Evolutionary conservation across 2,888 invertebrate genomes (phyloP).

Genomic region (Rhingia campestris): DNA sequence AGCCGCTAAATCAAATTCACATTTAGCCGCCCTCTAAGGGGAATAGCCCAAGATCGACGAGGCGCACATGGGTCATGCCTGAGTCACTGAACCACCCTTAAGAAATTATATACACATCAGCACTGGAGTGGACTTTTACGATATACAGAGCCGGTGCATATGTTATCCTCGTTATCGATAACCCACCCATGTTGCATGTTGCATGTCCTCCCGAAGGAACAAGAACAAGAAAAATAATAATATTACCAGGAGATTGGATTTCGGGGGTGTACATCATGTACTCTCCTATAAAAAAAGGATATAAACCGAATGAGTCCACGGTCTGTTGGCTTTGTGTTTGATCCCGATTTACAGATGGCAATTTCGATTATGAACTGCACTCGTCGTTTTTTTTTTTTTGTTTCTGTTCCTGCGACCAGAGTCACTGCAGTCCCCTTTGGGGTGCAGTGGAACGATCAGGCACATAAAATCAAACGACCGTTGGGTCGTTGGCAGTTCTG

Average conservation of each 20-base stretch:
- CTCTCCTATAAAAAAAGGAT: constrained; percentile 53
- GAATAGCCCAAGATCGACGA: constrained; percentile 9
- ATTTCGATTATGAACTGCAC: constrained; percentile 59
- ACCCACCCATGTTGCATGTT: not conserved
- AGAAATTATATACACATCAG: not conserved
- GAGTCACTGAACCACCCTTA: constrained; percentile 25
- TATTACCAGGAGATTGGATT: constrained; percentile 59
- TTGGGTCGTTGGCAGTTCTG: constrained; percentile 3
- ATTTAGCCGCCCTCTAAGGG: constrained; percentile 36
- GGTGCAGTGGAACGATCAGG: constrained; percentile 30
- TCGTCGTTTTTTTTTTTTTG: not conserved
- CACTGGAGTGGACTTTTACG: not conserved
- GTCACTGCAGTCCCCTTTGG: constrained; percentile 36
- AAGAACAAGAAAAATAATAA: not conserved
- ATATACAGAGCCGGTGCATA: not conserved
- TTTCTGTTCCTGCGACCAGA: constrained; percentile 1
- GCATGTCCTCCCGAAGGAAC: not conserved
- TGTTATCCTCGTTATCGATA: constrained; percentile 9
- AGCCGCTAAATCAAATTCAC: constrained; percentile 23
- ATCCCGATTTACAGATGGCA: constrained; percentile 53
- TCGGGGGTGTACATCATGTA: constrained; percentile 50
- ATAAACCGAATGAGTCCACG: constrained; percentile 46
- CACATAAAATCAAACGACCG: constrained; percentile 59
- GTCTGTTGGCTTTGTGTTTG: constrained; percentile 47
- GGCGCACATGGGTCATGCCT: constrained; percentile 37